Evolutionary conservation across 2,888 invertebrate species (phyloP), one percentile per base, ranked within the genome.

Genomic region (Elegia similella): DNA sequence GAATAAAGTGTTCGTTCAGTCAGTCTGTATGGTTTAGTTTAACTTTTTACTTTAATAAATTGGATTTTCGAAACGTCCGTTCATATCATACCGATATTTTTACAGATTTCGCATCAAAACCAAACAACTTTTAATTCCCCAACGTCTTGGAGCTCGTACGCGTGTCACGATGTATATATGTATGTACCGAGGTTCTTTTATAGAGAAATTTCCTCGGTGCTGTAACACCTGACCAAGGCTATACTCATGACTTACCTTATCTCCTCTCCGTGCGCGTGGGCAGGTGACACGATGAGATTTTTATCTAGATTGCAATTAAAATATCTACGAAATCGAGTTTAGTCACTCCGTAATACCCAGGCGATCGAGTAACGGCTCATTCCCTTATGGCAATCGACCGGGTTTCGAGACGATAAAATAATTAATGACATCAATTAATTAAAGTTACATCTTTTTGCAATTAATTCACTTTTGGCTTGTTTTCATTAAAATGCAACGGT

Each of bases 261-360:
- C 32, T 32, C 32, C 23, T 29, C 23, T 17, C 2, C 10, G 23
- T 15, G 46, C 34, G 47, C 55, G 55, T 55, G 46, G 55, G 55
- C 34, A 15, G n/a, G 17, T n/a, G 16, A 44, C 54, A 44, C 15
- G 16, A 13, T 32, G 55, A 34, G 47, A 55, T 55, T 55, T 55
- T 47, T 55, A 55, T 55, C 55, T 34, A 52, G 47, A 47, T 52
- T 53, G 43, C 55, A 48, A 56, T 52, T 56, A 59, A 56, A 52
- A 17, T 55, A 55, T 55, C 55, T 55, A 38, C 23, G 16, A 47
- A 55, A 55, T 55, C 55, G 13, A 34, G 34, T n/a, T 47, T 15
- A 13, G 17, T 42, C 30, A 43, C 13, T 43, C 2, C 3, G 7
- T 34, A 15, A 15, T 43, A 30, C 30, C 3, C 34, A 23, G 23